Evolutionary conservation across 2,797 vertebrate genomes (phyloP).

Genomic region (Molossus molossus): DNA sequence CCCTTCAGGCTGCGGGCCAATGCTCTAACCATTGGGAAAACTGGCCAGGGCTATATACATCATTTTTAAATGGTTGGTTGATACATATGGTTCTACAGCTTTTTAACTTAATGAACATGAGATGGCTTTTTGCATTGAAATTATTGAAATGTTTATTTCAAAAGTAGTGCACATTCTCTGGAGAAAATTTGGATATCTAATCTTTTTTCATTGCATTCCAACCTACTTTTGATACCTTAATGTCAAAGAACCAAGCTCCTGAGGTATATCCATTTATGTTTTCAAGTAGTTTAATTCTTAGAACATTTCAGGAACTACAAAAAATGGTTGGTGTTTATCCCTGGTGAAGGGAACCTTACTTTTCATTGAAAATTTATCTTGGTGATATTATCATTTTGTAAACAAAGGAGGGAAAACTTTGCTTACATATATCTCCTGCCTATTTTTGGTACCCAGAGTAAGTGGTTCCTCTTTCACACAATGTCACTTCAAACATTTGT

Average conservation of each 20-base stretch:
- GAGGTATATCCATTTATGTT: neutral
- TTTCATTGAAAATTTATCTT: constrained; percentile 28
- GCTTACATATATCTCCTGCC: neutral
- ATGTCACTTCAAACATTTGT: neutral
- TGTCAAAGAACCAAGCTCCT: neutral
- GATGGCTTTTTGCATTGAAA: constrained; percentile 54
- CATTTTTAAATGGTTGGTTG: constrained; percentile 28
- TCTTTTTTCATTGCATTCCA: constrained; percentile 34
- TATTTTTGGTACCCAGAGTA: constrained; percentile 32
- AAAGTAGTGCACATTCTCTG: neutral
- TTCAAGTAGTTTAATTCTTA: constrained; percentile 55
- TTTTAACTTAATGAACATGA: constrained; percentile 46
- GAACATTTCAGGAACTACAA: neutral
- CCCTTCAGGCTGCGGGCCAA: no score
- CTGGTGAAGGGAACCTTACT: neutral
- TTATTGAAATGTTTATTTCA: constrained; percentile 37
- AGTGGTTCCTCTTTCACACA: neutral
- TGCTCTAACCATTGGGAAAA: no score
- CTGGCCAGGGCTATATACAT: neutral
- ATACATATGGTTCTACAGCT: neutral
- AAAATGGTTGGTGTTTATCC: constrained; percentile 50
- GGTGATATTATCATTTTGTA: neutral
- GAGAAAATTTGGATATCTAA: constrained; percentile 5
- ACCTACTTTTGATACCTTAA: neutral
- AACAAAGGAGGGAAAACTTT: neutral